These are phyloP conservation scores for Araneus ventricosus DNA, from an alignment of 1,140 invertebrate genomes.

Conservation along the genomic window DNA sequence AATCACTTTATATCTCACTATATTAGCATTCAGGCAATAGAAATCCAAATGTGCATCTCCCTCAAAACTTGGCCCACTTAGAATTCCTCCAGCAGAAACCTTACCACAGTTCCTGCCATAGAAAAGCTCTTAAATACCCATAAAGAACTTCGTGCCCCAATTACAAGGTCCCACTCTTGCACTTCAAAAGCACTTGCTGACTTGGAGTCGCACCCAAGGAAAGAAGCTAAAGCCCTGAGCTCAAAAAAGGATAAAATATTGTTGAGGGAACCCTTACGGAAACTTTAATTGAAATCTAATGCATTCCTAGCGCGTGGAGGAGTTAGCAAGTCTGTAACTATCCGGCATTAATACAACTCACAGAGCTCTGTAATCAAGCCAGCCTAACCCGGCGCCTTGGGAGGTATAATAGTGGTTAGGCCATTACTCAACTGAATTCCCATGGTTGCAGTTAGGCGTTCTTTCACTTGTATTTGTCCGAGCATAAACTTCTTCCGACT, in stretches of 20 bases:
- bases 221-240: slow-evolving; percentile 7
- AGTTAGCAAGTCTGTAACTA: slow-evolving; percentile 51
- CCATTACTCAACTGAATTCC: slow-evolving; percentile 68
- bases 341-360: slow-evolving; percentile 32
- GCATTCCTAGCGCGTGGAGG: slow-evolving; percentile 50
- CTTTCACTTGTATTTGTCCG: slow-evolving; percentile 69
- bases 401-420: slow-evolving; percentile 68
- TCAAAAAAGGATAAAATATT: slow-evolving; percentile 54
- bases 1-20: too few relatives aligned
- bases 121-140: slow-evolving; percentile 27
- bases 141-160: slow-evolving; percentile 46
- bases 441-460: slow-evolving; percentile 61
- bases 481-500: slow-evolving; percentile 64
- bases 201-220: not conserved
- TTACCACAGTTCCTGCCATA: not conserved
- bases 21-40: too few relatives aligned
- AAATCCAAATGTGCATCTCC: too few relatives aligned
- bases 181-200: not conserved
- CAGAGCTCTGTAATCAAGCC: slow-evolving; percentile 59
- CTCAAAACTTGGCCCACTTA: not conserved
- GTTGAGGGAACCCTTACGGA: slow-evolving; percentile 41
- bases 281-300: slow-evolving; percentile 72
- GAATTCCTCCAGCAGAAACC: not conserved
- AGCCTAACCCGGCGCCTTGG: slow-evolving; percentile 56
- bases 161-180: slow-evolving; percentile 13